Percentiles rank a stretch among this genome's conserved stretches.
phyloP scores from a whole-genome alignment of 1,140 invertebrate genomes.

The Rhyacophila brunnea region DNA sequence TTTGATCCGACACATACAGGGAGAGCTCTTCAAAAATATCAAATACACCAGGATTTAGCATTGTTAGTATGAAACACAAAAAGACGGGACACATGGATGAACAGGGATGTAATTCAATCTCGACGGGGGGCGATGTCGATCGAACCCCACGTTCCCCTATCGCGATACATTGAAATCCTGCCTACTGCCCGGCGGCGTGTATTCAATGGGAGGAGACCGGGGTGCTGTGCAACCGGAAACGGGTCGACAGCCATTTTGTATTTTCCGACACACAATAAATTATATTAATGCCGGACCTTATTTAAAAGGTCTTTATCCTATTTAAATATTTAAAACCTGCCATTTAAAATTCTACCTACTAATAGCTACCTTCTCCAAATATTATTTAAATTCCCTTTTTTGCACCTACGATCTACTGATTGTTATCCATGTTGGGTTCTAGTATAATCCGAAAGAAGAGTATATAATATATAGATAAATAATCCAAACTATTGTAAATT shows the following conservation, averaged over 20 bases:
- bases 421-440: too few species aligned
- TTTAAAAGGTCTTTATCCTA: too few species aligned
- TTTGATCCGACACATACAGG: slow-evolving; percentile 27
- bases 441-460: too few species aligned
- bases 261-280: slow-evolving; percentile 17
- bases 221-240: neutral
- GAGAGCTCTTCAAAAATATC: slow-evolving; percentile 3
- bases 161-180: neutral
- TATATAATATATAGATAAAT: too few species aligned
- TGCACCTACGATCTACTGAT: too few species aligned
- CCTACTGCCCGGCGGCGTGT: slow-evolving; percentile 2
- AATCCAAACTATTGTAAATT: too few species aligned
- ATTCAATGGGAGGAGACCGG: slow-evolving; percentile 8
- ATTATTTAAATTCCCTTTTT: too few species aligned
- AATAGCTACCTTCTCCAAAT: too few species aligned
- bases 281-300: too few species aligned
- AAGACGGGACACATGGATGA: slow-evolving; percentile 8
- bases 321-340: too few species aligned
- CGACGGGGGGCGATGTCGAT: slow-evolving; percentile 8
- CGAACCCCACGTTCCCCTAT: slow-evolving; percentile 12
- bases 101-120: slow-evolving; percentile 22
- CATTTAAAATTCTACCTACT: too few species aligned
- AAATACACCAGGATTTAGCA: slow-evolving; percentile 12
- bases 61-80: slow-evolving; percentile 6
- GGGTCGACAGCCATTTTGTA: slow-evolving; percentile 23